Base-by-base conservation (phyloP, 1,140 invertebrate genomes). In the Euura saliciscinereae region DNA sequence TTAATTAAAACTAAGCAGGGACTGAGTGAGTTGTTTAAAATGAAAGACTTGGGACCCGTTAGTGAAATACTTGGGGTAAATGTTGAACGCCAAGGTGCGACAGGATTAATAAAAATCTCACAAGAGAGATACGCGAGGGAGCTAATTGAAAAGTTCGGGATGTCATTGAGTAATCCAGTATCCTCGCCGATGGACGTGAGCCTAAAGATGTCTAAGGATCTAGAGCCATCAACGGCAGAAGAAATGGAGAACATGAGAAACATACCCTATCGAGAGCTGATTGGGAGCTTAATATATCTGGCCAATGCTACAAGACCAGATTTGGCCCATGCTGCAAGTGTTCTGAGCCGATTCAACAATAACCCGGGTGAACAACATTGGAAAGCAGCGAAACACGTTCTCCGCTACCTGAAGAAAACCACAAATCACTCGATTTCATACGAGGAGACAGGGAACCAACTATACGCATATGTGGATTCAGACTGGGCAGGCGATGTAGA, bases 351-450 rank as follows among this genome's bases (percentile, higher is more conserved):
- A 68, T 81, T 78, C 68, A 77, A 71, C 6, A 72, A 69, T 13
- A 69, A 71, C n/a, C 78, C 70, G 42, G 68, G 66, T 11, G 51
- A 68, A 73, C 11, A 45, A 6, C 80, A 84, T 70, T 82, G 79
- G 79, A 70, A n/a, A 66, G 77, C 76, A 44, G 77, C 75, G 1
- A 82, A 85, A 69, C 69, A 76, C 11, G 74, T 87, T 2, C 72
- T 84, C 7, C 70, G 78, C 13, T 85, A 86, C 65, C 68, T 87
- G 2, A 79, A 82, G 69, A 81, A 79, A 46, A 86, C 85, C 5
- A 68, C 28, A 2, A 43, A 79, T 65, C 65, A 69, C 7, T 44
- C 46, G 79, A 45, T n/a, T 72, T 73, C 44, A 13, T 71, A 43
- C 68, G 13, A 45, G 43, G 44, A 45, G 28, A 68, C 43, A 10